A percentile compares a stretch with the other conserved stretches of the same genome.
Conservation (phyloP, 2,797 vertebrate species). For the Macropodus opercularis region DNA sequence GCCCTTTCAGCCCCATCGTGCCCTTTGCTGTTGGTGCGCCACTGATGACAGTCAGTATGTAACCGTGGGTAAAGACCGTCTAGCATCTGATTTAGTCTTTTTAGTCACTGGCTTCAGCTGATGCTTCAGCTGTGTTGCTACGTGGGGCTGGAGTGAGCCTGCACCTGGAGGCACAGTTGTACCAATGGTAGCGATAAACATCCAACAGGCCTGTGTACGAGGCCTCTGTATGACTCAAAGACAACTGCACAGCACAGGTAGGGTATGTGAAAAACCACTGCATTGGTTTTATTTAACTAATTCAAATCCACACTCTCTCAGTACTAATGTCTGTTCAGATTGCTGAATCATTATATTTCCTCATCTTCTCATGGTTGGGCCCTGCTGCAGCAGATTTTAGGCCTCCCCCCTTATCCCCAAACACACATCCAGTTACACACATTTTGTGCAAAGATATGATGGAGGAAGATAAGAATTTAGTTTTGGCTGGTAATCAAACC, state of each 20-base stretch:
- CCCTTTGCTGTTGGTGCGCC: constrained; percentile 26
- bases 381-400: constrained; percentile 29
- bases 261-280: too few species aligned
- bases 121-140: constrained; percentile 4
- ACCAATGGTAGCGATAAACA: too few species aligned
- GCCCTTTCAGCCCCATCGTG: constrained; percentile 9
- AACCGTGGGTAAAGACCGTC: neutral
- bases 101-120: neutral
- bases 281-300: constrained; percentile 7
- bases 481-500: constrained; percentile 10
- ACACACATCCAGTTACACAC: neutral
- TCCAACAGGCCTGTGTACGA: too few species aligned
- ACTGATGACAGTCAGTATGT: constrained; percentile 3
- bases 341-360: neutral
- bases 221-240: too few species aligned
- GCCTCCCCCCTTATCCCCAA: neutral
- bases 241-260: too few species aligned
- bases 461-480: neutral
- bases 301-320: neutral
- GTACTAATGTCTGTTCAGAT: neutral
- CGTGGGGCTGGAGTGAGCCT: constrained; percentile 45
- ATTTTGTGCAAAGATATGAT: constrained; percentile 2
- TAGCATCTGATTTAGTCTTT: constrained; percentile 10
- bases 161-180: constrained; percentile 40
- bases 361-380: neutral